Evolutionary conservation across 1,140 invertebrate species (phyloP).

Genomic region (Eriocheir sinensis): DNA sequence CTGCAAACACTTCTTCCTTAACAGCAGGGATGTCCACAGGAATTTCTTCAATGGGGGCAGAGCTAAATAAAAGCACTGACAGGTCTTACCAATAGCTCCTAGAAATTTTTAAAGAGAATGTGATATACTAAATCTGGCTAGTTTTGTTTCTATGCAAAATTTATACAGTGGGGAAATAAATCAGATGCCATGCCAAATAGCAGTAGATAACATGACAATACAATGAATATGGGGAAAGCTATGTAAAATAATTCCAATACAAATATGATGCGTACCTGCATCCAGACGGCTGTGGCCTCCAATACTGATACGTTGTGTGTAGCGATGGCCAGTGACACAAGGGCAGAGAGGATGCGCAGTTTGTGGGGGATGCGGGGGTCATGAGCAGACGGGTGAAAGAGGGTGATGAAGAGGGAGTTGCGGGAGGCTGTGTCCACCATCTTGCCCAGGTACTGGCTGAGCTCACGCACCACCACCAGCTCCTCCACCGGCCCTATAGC

Average conservation of each 20-base stretch:
- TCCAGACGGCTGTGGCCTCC: constrained; percentile 74
- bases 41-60: too few species aligned
- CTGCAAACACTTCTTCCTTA: too few species aligned
- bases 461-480: constrained; percentile 65
- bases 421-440: constrained; percentile 64
- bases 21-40: too few species aligned
- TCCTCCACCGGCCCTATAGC: constrained; percentile 69
- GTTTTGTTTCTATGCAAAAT: too few species aligned
- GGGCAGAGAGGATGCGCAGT: constrained; percentile 62
- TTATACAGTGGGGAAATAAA: too few species aligned
- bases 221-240: neutral
- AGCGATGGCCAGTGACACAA: constrained; percentile 68
- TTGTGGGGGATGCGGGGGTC: constrained; percentile 70
- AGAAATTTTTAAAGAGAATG: too few species aligned
- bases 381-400: constrained; percentile 68
- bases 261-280: constrained; percentile 62
- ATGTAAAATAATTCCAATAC: too few species aligned
- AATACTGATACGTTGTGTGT: constrained; percentile 70
- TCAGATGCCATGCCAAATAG: too few species aligned
- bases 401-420: constrained; percentile 70
- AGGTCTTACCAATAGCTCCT: too few species aligned
- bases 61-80: too few species aligned
- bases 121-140: too few species aligned
- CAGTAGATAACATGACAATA: too few species aligned
- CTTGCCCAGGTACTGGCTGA: constrained; percentile 59